Base-by-base conservation (phyloP, 92 coral and sea anemone species). In the Muricea muricata region DNA sequence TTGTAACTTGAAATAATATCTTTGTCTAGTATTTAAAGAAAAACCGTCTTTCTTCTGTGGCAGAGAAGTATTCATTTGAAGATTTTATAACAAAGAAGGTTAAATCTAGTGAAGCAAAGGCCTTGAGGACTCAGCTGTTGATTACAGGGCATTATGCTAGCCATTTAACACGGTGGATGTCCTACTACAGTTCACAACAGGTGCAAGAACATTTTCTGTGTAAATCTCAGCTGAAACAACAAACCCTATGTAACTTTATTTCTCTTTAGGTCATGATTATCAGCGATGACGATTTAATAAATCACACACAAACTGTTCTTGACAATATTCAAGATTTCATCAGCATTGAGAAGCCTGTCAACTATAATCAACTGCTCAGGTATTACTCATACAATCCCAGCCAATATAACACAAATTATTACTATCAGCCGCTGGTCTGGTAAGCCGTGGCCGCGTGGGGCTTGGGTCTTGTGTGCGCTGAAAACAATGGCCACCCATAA, bases 81-180 rank as follows among this genome's bases (percentile, higher is more conserved):
- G 80, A 90, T 18, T 87, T 96, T 57, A 86, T 77, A 1, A 77
- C 24, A 30, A 34, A 87, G 45, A 82, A 90, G 46, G 87, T 76
- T 15, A 83, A 70, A 34, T 87, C 84, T 66, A 82, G 85, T 1
- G 72, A 79, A 60, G 71, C 89, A 13, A 33, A 88, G 35, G 75
- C 85, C 65, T 63, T 93, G 80, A 88, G 94, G 85, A 82, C 78
- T 15, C 85, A 88, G 35, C 90, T 96, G 57, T 55, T 96, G 69
- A 91, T 83, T 54, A 88, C 97, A 58, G 99, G 99, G 74, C 99
- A 96, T 80, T 96, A 93, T 68, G 94, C 99, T 45, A 95, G 93
- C 52, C 94, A 92, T 88, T 88, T 96, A 33, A 95, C 89, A 34
- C 91, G 98, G 13, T 96, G 99, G 99, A 96, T 96, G 94, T 90